These are phyloP conservation scores for Ophion obscuratus DNA, from an alignment of 2,888 invertebrate genomes.

Conservation along the genomic window DNA sequence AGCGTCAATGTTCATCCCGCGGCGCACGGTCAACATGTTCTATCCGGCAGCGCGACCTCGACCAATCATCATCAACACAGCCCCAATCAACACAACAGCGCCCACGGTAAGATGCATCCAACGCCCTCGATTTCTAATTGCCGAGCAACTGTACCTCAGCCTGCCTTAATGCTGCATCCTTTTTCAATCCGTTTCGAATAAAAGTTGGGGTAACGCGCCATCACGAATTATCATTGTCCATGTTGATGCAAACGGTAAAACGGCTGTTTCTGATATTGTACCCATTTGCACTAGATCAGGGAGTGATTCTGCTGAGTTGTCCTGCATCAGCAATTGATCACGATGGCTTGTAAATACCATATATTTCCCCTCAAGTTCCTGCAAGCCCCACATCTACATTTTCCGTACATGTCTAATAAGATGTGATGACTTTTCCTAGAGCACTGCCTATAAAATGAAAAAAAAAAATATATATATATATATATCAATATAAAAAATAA, in stretches of 20 bases:
- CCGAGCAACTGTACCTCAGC: neutral
- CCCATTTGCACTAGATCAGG: no score
- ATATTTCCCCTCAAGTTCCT: no score
- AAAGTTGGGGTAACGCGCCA: neutral
- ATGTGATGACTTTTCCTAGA: neutral
- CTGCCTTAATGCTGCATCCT: neutral
- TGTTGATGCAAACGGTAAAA: no score
- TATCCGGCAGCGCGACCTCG: slow-evolving; percentile 79
- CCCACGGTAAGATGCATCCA: slow-evolving; percentile 78
- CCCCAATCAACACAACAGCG: slow-evolving; percentile 81
- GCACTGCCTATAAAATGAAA: neutral
- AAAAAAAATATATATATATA: no score
- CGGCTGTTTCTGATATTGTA: no score
- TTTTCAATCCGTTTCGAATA: neutral
- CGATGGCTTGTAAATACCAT: no score
- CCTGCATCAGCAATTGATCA: no score
- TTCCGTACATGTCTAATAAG: no score
- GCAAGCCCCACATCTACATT: no score
- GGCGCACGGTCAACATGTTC: slow-evolving; percentile 81
- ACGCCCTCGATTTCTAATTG: neutral
- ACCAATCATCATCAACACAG: slow-evolving; percentile 82
- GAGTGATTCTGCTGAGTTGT: no score
- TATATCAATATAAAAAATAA: no score
- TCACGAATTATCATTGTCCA: no score
- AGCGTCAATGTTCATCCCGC: slow-evolving; percentile 80